These are phyloP conservation scores for Tinea semifulvella DNA, from an alignment of 2,888 invertebrate genomes.

Conservation along the genomic window DNA sequence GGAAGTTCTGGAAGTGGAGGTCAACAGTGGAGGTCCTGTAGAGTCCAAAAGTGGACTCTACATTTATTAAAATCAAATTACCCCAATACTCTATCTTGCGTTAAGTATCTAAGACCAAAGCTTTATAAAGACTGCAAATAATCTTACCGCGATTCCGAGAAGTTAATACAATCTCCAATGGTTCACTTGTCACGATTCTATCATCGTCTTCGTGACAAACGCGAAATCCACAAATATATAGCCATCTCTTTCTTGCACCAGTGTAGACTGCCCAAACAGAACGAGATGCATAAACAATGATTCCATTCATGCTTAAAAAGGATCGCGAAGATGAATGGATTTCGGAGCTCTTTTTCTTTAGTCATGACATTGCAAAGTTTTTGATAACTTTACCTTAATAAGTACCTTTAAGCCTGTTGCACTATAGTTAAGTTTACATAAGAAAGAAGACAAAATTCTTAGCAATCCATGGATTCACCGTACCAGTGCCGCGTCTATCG, in stretches of 20 bases:
- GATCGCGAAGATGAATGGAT: conserved; percentile 32
- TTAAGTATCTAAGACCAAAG: no score
- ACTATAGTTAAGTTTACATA: no score
- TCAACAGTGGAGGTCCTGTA: no score
- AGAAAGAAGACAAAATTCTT: no score
- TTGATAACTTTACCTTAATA: background rate
- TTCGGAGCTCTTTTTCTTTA: background rate
- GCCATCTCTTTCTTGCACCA: background rate
- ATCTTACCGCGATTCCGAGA: conserved; percentile 15
- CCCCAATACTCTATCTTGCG: no score
- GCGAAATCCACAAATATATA: background rate
- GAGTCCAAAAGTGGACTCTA: no score
- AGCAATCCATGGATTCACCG: no score
- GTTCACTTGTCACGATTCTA: conserved; percentile 23
- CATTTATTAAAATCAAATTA: no score
- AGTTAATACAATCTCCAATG: conserved; percentile 13
- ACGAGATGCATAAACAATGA: background rate
- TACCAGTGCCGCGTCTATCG: no score
- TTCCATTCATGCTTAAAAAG: conserved; percentile 20
- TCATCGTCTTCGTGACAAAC: conserved; percentile 16
- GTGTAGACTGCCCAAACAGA: background rate
- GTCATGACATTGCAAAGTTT: background rate
- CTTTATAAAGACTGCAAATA: conserved; percentile 9
- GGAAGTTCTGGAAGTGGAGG: no score
- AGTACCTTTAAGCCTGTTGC: no score